Evolutionary conservation across 2,113 vertebrate genomes (phyloP), one percentile per base, ranked within the genome.

Genomic region (Menura novaehollandiae): DNA sequence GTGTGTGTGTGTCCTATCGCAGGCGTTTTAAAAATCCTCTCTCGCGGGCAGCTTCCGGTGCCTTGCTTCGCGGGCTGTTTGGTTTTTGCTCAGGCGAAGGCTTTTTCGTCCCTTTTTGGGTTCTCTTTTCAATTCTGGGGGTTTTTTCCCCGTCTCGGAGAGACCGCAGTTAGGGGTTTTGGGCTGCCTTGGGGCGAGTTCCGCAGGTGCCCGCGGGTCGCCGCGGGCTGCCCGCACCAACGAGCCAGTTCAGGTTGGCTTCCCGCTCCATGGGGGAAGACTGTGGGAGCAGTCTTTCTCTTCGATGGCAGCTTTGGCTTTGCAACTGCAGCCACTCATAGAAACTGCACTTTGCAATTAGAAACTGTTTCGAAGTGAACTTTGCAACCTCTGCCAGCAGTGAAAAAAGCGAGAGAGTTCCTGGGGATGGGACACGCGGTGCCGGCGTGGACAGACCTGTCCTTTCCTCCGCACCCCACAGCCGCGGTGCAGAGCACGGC

Each of bases 111-210:
- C 13, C 26, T 51, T 58, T 67, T 30, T 0, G 0, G 52, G 49
- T 41, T 67, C 20, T 75, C 30, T 66, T 85, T 30, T 24, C 49
- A 18, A 18, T 56, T 75, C 58, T 24, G 15, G n/a, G 46, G 5
- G 7, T 11, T 49, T 43, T 19, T 21, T 21, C 20, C 0, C 0
- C 8, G 43, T 20, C 44, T 67, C 2, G 0, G 35, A 75, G 60
- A 66, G 24, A 32, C 35, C 41, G 20, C 43, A 58, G 27, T 9
- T n/a, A n/a, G n/a, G 0, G 0, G 4, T 24, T 58, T 24, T 43
- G 30, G 43, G 24, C 23, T 43, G 62, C 21, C 43, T 67, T 51
- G 43, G 24, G 32, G 28, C 2, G 1, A 58, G 20, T 30, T 30
- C 43, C 0, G 0, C 0, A 3, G 32, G 13, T 10, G 8, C 62